Evolutionary conservation across 2,888 invertebrate species (phyloP), one percentile per base, ranked within the genome.

Genomic region (Aproaerema taeniolella): DNA sequence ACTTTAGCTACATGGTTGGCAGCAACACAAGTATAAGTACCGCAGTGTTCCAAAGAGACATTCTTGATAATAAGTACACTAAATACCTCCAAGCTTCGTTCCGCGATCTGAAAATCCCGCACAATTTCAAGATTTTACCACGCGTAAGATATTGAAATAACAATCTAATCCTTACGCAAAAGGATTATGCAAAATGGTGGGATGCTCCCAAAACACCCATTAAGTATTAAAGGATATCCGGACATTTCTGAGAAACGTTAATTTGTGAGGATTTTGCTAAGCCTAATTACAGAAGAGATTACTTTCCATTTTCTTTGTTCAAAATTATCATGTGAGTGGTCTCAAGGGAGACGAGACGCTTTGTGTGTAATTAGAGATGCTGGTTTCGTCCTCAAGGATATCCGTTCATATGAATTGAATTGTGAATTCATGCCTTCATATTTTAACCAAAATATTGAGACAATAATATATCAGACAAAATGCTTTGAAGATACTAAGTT

Each of bases 1-100:
- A 91, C 91, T 64, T 90, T 91, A 1, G 92, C 91, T 4, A 92
- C 92, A 47, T 91, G 90, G 67, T 93, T 93, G 10, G 90, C 89
- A 1, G 92, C 92, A 25, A 91, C 90, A 62, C 93, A 93, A 1
- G 92, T 92, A 66, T 93, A 93, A 11, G 89, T 89, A 0, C 92
- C 92, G 53, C 91, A 91, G 55, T 92, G 92, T 55, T 88, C 89
- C 30, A 92, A 79, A 3, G 90, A 89, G 20, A 92, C 91, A 67
- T 90, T 91, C 80, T 91, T 91, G 59, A 92, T 91, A 8, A 92
- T 89, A 41, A 92, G 59, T 44, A 92, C 89, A 51, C 92, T 92
- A 64, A 91, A 92, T 42, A 92, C 88, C 54, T 92, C 92, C 1
- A 90, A 90, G 53, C 90, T 90, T 47, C 91, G 87, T 59, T 92